Percentiles rank a stretch among this genome's conserved stretches.
phyloP scores from a whole-genome alignment of 2,888 invertebrate species.

The Thumatha senex region DNA sequence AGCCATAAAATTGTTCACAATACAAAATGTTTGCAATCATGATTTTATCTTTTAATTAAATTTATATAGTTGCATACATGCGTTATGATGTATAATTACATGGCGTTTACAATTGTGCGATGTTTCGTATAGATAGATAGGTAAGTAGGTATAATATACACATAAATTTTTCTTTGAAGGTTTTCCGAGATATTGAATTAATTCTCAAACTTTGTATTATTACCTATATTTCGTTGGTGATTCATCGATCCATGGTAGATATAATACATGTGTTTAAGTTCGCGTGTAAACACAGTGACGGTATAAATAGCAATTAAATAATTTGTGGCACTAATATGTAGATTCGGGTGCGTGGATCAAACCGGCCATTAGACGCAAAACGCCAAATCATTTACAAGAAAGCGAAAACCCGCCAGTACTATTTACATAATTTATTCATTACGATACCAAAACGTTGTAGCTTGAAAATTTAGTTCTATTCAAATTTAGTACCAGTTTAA shows the following conservation, averaged over 20 bases:
- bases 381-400: constrained; percentile 80
- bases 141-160: not conserved
- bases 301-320: constrained; percentile 70
- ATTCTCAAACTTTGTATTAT: not conserved
- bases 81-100: constrained; percentile 19
- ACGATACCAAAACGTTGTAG: constrained; percentile 45
- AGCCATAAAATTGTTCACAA: constrained; percentile 13
- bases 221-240: constrained; percentile 1
- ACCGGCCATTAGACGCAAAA: constrained; percentile 68
- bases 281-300: constrained; percentile 51
- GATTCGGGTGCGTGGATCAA: constrained; percentile 57
- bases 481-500: not conserved
- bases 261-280: constrained; percentile 19
- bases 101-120: constrained; percentile 15
- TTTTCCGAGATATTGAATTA: constrained; percentile 4
- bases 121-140: constrained; percentile 10
- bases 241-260: not conserved
- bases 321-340: constrained; percentile 67
- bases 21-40: constrained; percentile 29
- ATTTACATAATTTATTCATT: constrained; percentile 81
- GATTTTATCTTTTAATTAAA: constrained; percentile 41
- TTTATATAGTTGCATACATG: constrained; percentile 17
- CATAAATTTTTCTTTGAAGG: constrained; percentile 1
- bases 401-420: constrained; percentile 74
- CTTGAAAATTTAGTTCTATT: constrained; percentile 29